phyloP scores from a whole-genome alignment of 1,140 invertebrate genomes.

The Octopus bimaculoides region DNA sequence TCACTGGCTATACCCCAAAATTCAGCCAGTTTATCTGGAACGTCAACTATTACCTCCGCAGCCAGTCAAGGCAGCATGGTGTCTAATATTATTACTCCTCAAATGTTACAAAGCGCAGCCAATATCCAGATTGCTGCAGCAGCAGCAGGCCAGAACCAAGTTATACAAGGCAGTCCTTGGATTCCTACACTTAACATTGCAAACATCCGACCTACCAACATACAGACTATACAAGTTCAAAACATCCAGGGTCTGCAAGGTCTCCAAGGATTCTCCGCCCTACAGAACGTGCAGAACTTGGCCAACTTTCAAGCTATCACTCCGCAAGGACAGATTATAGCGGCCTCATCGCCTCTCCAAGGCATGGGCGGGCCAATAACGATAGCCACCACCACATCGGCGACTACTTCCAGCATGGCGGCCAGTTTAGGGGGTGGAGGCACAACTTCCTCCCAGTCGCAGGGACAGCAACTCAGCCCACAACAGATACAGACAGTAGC shows the following conservation, averaged over 20 bases:
- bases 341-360: constrained; percentile 37
- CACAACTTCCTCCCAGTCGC: constrained; percentile 22
- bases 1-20: constrained; percentile 18
- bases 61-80: constrained; percentile 14
- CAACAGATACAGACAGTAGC: constrained; percentile 33
- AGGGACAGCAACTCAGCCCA: constrained; percentile 46
- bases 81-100: constrained; percentile 24
- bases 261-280: constrained; percentile 26
- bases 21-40: constrained; percentile 13
- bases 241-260: constrained; percentile 45
- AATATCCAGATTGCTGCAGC: constrained; percentile 18
- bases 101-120: constrained; percentile 23
- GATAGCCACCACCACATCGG: constrained; percentile 26
- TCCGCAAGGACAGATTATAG: constrained; percentile 45
- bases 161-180: constrained; percentile 26
- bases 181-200: constrained; percentile 26
- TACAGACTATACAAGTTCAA: constrained; percentile 52
- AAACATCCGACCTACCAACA: constrained; percentile 29
- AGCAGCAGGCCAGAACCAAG: constrained; percentile 27
- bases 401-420: neutral
- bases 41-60: constrained; percentile 18
- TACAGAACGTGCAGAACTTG: constrained; percentile 24
- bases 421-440: neutral
- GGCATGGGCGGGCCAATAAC: constrained; percentile 41
- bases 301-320: constrained; percentile 34